These are phyloP conservation scores for Allacma fusca DNA, from an alignment of 2,888 invertebrate species.

Conservation along the genomic window DNA sequence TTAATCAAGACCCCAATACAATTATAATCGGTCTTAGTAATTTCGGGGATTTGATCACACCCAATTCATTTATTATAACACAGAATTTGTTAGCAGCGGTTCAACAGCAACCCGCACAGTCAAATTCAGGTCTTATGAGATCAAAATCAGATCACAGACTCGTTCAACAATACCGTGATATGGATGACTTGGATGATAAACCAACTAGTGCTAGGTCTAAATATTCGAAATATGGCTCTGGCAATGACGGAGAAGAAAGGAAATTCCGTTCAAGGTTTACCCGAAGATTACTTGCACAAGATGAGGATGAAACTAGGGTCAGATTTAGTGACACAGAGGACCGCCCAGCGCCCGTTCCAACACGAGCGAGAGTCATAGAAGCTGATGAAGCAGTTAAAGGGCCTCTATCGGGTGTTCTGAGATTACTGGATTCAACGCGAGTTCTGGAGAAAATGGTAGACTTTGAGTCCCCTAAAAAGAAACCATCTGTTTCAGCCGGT, in stretches of 20 bases:
- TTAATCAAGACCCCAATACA: slow-evolving; percentile 92
- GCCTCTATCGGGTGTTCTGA: slow-evolving; percentile 87
- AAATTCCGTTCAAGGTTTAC: slow-evolving; percentile 77
- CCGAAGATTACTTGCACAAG: slow-evolving; percentile 72
- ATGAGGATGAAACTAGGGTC: slow-evolving; percentile 66
- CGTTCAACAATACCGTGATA: slow-evolving; percentile 79
- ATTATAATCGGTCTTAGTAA: slow-evolving; percentile 86
- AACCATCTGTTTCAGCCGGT: slow-evolving; percentile 62
- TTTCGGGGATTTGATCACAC: slow-evolving; percentile 78
- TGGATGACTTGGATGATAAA: slow-evolving; percentile 37
- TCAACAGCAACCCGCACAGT: slow-evolving; percentile 67
- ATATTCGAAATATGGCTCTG: slow-evolving; percentile 58
- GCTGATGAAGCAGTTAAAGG: slow-evolving; percentile 84
- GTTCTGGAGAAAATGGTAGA: slow-evolving; percentile 90
- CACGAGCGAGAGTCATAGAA: slow-evolving; percentile 78
- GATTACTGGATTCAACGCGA: slow-evolving; percentile 78
- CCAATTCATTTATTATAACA: slow-evolving; percentile 65
- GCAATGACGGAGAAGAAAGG: slow-evolving; percentile 61
- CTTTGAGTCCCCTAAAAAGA: slow-evolving; percentile 75
- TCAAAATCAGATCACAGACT: slow-evolving; percentile 93
- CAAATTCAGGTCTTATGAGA: slow-evolving; percentile 78
- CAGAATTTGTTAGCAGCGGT: not conserved
- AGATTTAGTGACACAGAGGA: slow-evolving; percentile 70
- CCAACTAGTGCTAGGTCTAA: slow-evolving; percentile 40
- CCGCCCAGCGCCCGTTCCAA: slow-evolving; percentile 52